Evolutionary conservation across 37 sponge, comb jelly and placozoan genomes (phyloP).

Genomic region (Ianthella basta): DNA sequence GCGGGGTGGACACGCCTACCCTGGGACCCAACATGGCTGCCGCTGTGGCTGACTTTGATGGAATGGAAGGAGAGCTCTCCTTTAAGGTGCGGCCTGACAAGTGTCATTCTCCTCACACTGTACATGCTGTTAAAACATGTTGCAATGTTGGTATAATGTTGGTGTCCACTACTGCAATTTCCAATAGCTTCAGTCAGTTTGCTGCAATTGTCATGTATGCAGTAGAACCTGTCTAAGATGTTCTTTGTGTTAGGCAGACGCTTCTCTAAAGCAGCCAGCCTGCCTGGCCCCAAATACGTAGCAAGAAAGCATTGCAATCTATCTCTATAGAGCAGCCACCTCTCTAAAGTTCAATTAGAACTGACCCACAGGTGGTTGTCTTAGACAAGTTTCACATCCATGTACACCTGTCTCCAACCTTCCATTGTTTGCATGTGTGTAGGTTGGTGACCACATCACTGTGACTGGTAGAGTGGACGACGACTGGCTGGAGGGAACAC

Average conservation of each 20-base stretch:
- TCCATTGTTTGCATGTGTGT: not conserved
- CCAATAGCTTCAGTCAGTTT: no score
- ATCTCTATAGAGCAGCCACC: no score
- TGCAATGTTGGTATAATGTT: not conserved
- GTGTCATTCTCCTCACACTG: not conserved
- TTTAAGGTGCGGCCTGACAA: constrained; percentile 81
- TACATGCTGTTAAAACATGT: not conserved
- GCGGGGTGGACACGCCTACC: not conserved
- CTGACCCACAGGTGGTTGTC: no score
- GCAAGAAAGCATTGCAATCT: no score
- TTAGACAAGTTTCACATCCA: no score
- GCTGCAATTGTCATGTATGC: no score
- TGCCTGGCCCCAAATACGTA: not conserved
- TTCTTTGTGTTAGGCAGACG: no score
- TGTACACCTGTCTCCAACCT: no score
- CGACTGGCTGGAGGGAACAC: constrained; percentile 63
- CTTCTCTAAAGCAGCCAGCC: no score
- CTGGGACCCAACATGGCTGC: not conserved
- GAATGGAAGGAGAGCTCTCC: constrained; percentile 77
- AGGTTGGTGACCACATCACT: not conserved
- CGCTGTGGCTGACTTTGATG: constrained; percentile 71
- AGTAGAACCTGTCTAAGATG: no score
- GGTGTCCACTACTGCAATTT: no score
- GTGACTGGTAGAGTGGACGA: constrained; percentile 35
- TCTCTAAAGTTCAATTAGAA: no score